Conservation (phyloP, 2,113 vertebrate genomes). For the Lipophrys pholis region DNA sequence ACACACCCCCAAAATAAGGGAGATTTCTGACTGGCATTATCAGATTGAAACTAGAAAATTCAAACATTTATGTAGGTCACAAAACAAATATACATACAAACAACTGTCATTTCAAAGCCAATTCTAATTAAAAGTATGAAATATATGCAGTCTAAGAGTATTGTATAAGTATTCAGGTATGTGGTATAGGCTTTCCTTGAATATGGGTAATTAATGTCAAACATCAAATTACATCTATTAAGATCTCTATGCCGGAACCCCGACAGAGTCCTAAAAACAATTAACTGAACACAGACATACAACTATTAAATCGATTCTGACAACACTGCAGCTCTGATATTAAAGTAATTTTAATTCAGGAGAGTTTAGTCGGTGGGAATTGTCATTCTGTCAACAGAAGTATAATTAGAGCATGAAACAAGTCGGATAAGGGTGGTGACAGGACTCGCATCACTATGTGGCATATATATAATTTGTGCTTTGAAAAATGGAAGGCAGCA, state of each 20-base stretch:
- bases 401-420: constrained; percentile 51
- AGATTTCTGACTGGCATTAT: neutral
- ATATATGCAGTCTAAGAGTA: constrained; percentile 1
- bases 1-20: neutral
- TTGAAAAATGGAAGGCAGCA: too few relatives aligned
- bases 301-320: constrained; percentile 39
- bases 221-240: constrained; percentile 53
- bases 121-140: constrained; percentile 1
- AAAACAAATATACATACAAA: neutral
- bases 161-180: neutral
- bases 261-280: constrained; percentile 23
- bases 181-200: neutral
- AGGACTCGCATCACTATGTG: constrained; percentile 26
- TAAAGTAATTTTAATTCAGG: constrained; percentile 33
- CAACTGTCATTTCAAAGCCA: neutral
- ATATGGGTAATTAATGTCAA: constrained; percentile 51
- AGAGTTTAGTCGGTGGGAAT: constrained; percentile 36
- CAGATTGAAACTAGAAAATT: too few relatives aligned
- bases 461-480: too few relatives aligned
- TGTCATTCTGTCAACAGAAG: constrained; percentile 46
- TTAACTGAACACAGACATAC: constrained; percentile 18
- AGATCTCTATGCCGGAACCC: constrained; percentile 30
- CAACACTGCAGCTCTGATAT: constrained; percentile 35
- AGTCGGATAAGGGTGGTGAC: constrained; percentile 31
- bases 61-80: neutral